Conservation (phyloP, 2,888 invertebrate genomes). For the Tetropium fuscum region DNA sequence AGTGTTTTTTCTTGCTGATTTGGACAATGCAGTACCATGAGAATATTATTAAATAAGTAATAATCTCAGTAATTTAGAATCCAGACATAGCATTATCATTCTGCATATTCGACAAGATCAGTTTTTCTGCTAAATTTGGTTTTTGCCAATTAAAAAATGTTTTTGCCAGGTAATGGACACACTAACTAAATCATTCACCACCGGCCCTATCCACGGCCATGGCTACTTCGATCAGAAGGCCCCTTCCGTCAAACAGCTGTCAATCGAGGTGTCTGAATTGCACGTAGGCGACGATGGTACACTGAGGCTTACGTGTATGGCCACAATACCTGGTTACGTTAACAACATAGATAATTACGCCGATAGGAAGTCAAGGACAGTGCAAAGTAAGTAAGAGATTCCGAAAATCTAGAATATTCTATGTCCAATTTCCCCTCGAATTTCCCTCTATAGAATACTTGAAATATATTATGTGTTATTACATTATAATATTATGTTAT, state of each 20-base stretch:
- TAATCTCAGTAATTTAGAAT: too few species aligned
- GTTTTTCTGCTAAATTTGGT: not conserved
- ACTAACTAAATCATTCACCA: slow-evolving; percentile 64
- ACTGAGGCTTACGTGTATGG: slow-evolving; percentile 79
- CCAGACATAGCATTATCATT: too few species aligned
- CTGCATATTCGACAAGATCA: not conserved
- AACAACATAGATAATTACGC: slow-evolving; percentile 79
- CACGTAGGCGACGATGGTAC: slow-evolving; percentile 78
- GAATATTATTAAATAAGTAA: too few species aligned
- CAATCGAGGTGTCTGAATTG: slow-evolving; percentile 79
- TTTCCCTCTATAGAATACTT: too few species aligned
- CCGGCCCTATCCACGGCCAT: slow-evolving; percentile 70
- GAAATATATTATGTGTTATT: too few species aligned
- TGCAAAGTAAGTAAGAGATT: slow-evolving; percentile 79
- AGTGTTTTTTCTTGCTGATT: too few species aligned
- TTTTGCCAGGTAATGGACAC: slow-evolving; percentile 62
- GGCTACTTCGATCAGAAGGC: slow-evolving; percentile 64
- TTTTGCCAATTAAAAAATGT: not conserved
- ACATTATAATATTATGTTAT: too few species aligned
- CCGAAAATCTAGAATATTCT: too few species aligned
- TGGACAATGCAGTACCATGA: too few species aligned
- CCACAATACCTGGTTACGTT: slow-evolving; percentile 83
- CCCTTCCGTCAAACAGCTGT: slow-evolving; percentile 76
- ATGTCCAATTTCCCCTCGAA: too few species aligned
- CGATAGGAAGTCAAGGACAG: slow-evolving; percentile 79